Percentiles rank a stretch among this genome's conserved stretches.
Conservation (phyloP, 2,113 vertebrate genomes). For the Telmatochromis brichardi region DNA sequence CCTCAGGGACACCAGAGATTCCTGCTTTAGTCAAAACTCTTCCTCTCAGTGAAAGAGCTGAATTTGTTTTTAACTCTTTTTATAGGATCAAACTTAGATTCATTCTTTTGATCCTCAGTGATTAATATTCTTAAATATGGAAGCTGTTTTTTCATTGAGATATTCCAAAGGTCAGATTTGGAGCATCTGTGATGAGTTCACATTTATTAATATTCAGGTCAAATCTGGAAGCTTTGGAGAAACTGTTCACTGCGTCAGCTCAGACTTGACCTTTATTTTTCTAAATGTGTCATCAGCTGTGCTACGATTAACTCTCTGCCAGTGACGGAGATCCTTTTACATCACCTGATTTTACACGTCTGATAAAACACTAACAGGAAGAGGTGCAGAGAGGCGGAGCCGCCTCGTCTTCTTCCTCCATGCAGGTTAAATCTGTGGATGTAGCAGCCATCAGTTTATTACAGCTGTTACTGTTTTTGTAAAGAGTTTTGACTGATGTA, state of each 20-base stretch:
- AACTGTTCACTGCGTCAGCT: accelerated
- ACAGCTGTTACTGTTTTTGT: accelerated
- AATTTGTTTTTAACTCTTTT: accelerated
- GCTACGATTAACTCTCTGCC: neutral
- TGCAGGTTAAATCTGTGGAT: accelerated
- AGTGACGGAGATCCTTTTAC: neutral
- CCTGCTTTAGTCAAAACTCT: neutral
- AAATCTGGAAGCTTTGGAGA: neutral
- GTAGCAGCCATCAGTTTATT: neutral
- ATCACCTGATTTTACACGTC: neutral
- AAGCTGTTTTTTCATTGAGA: accelerated
- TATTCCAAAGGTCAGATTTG: accelerated
- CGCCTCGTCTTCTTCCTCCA: neutral
- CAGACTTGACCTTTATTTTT: accelerated
- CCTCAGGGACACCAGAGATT: accelerated
- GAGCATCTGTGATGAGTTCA: neutral
- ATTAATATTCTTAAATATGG: accelerated
- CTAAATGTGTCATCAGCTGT: neutral
- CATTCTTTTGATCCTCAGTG: neutral
- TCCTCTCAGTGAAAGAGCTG: neutral
- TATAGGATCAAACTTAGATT: accelerated
- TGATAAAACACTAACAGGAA: neutral
- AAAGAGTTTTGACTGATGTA: neutral
- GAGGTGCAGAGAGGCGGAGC: neutral
- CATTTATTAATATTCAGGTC: accelerated